Conservation (phyloP, 2,888 invertebrate genomes). For the Hydrotaea cyrtoneurina region DNA sequence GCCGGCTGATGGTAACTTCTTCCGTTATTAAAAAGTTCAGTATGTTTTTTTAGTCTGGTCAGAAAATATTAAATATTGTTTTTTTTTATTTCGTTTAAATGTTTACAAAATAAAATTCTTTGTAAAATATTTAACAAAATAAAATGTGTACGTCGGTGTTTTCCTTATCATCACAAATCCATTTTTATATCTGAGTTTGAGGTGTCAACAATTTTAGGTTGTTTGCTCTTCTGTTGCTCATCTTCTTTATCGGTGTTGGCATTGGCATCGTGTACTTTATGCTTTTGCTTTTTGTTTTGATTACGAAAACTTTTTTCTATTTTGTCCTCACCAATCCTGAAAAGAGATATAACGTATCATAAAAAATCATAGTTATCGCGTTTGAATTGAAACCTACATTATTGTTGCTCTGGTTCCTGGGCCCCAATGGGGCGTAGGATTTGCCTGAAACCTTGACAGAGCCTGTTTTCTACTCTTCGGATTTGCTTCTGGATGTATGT, state of each 20-base stretch:
- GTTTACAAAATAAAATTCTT: constrained; percentile 47
- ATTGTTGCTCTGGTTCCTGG: constrained; percentile 91
- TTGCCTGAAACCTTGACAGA: constrained; percentile 90
- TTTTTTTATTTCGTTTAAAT: constrained; percentile 8
- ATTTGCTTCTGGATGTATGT: constrained; percentile 85
- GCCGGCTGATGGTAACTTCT: constrained; percentile 87
- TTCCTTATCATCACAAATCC: constrained; percentile 39
- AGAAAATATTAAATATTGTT: not conserved
- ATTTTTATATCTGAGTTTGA: constrained; percentile 40
- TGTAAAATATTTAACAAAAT: constrained; percentile 36
- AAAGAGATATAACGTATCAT: constrained; percentile 66
- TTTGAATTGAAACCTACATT: constrained; percentile 83
- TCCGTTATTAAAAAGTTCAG: constrained; percentile 83
- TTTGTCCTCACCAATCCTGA: constrained; percentile 84
- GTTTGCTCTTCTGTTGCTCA: constrained; percentile 69
- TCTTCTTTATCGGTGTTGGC: constrained; percentile 56
- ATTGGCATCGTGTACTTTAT: constrained; percentile 62
- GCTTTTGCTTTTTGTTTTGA: constrained; percentile 85
- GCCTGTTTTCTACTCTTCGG: constrained; percentile 88
- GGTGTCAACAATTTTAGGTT: constrained; percentile 70
- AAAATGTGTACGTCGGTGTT: not conserved
- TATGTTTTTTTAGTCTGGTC: not conserved
- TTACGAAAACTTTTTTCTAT: constrained; percentile 84
- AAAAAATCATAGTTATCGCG: not conserved
- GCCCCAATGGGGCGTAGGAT: constrained; percentile 95